Conservation (phyloP, 2,113 vertebrate species). For the Lagenorhynchus albirostris region DNA sequence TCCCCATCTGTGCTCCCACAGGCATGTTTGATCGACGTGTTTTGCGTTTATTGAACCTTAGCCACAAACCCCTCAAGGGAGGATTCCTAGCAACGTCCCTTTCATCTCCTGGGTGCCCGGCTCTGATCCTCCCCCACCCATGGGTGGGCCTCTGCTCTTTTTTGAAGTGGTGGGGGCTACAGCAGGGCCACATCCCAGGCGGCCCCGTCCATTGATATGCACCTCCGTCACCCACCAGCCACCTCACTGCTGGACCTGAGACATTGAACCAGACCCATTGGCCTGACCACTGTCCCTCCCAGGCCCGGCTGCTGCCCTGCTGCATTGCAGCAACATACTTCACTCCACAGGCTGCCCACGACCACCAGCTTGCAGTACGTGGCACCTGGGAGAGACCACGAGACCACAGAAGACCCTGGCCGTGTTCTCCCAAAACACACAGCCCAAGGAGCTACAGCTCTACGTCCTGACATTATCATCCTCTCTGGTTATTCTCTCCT, state of each 20-base stretch:
- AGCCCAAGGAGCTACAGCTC: background rate
- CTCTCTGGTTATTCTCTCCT: background rate
- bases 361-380: background rate
- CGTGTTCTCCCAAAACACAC: background rate
- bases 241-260: background rate
- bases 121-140: background rate
- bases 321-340: rapidly evolving
- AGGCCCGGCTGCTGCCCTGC: background rate
- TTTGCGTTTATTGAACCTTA: background rate
- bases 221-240: slow-evolving; percentile 28
- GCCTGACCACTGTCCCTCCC: background rate
- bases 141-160: slow-evolving; percentile 24
- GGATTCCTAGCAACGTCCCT: background rate
- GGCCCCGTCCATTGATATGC: background rate
- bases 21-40: background rate
- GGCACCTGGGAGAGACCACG: background rate
- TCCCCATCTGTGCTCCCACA: background rate
- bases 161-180: background rate
- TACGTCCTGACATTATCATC: background rate
- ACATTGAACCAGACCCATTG: background rate
- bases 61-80: background rate
- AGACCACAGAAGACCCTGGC: background rate
- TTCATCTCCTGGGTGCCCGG: background rate
- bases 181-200: background rate
- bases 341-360: background rate